A percentile compares a stretch with the other conserved stretches of the same genome.
phyloP scores from a whole-genome alignment of 2,888 invertebrate genomes.

The Lutraria lutraria region DNA sequence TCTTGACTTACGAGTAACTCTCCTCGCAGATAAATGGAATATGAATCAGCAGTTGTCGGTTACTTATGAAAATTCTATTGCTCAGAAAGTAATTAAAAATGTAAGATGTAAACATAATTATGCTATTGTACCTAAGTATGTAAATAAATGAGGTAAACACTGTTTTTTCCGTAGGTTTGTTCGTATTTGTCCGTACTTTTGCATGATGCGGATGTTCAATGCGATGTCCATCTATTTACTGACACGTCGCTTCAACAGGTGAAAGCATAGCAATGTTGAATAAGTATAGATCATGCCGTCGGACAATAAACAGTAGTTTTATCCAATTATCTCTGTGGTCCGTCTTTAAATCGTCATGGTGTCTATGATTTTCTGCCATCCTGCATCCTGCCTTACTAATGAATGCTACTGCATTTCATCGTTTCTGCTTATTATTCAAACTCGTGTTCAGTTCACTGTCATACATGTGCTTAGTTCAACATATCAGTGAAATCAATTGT shows the following conservation, averaged over 20 bases:
- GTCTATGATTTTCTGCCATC: too few relatives aligned
- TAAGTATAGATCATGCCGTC: not conserved
- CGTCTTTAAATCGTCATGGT: too few relatives aligned
- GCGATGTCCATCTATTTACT: not conserved
- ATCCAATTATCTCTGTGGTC: too few relatives aligned
- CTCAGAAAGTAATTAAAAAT: conserved; percentile 74
- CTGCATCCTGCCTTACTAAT: too few relatives aligned
- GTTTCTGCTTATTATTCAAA: too few relatives aligned
- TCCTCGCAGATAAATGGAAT: conserved; percentile 68
- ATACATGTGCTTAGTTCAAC: too few relatives aligned
- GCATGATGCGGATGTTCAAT: too few relatives aligned
- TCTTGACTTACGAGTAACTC: conserved; percentile 76
- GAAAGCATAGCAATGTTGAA: not conserved
- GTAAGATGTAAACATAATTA: conserved; percentile 54
- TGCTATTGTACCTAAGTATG: not conserved
- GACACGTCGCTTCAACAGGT: not conserved
- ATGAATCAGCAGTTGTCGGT: conserved; percentile 67
- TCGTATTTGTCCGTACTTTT: too few relatives aligned
- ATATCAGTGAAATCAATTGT: too few relatives aligned
- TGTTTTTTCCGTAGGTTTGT: too few relatives aligned
- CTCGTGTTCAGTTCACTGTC: too few relatives aligned
- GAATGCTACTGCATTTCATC: too few relatives aligned
- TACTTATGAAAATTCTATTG: conserved; percentile 73
- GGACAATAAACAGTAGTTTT: not conserved
- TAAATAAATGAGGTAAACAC: not conserved